Evolutionary conservation across 2,888 invertebrate species (phyloP).

Genomic region (Geophilus truncorum): DNA sequence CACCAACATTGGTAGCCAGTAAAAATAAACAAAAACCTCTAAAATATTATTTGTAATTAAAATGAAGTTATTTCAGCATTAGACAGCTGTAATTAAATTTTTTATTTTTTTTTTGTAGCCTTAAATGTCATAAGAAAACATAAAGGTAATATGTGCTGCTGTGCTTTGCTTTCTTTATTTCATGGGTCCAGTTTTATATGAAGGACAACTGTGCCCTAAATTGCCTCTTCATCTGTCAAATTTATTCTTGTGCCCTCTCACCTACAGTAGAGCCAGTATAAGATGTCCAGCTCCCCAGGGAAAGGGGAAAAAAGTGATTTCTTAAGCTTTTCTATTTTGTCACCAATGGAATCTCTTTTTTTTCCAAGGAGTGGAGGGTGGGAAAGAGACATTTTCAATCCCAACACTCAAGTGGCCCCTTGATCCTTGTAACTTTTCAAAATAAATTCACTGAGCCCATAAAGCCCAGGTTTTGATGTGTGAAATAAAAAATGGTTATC

Average conservation of each 20-base stretch:
- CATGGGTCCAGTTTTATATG: neutral
- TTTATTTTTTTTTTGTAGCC: too few relatives aligned
- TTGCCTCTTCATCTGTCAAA: neutral
- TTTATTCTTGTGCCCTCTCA: neutral
- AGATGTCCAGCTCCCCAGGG: neutral
- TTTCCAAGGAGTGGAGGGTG: too few relatives aligned
- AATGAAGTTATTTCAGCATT: too few relatives aligned
- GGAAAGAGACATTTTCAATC: neutral
- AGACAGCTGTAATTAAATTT: too few relatives aligned
- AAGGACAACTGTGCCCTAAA: neutral
- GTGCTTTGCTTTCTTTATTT: neutral
- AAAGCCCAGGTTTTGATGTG: neutral
- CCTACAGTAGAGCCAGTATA: neutral
- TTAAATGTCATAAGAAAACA: neutral
- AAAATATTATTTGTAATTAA: too few relatives aligned
- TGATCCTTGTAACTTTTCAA: neutral
- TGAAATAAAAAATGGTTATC: neutral
- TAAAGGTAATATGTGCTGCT: neutral
- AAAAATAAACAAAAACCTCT: too few relatives aligned
- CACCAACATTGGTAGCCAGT: too few relatives aligned
- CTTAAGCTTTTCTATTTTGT: neutral
- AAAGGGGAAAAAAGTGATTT: neutral
- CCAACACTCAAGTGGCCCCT: neutral
- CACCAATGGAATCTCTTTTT: neutral
- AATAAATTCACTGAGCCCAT: neutral